Percentiles rank a stretch among this genome's conserved stretches.
Conservation (phyloP, 2,113 vertebrate genomes). For the Barbus barbus region DNA sequence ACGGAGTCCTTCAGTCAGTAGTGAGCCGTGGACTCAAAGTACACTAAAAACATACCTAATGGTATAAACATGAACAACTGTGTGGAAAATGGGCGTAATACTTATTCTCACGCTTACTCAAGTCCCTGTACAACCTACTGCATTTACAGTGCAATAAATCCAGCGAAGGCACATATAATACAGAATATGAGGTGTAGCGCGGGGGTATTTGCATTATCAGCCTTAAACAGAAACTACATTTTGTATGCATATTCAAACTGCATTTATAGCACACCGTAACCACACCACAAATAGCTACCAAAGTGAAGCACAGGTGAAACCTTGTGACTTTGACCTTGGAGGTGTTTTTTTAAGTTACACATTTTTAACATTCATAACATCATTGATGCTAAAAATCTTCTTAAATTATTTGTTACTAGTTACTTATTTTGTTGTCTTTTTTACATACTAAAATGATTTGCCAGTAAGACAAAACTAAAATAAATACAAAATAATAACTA, state of each 20-base stretch:
- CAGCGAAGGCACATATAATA: not conserved
- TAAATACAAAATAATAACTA: not conserved
- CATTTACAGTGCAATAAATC: conserved; percentile 57
- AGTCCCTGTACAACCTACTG: conserved; percentile 59
- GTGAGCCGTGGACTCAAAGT: not conserved
- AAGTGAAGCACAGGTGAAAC: not conserved
- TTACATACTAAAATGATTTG: not conserved
- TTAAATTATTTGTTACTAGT: not conserved
- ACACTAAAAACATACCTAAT: conserved; percentile 8
- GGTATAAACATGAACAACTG: conserved; percentile 38
- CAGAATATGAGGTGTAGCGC: not conserved
- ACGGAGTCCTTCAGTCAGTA: not conserved
- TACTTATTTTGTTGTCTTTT: not conserved
- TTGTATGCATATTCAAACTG: not conserved
- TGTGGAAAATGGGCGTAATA: conserved; percentile 42
- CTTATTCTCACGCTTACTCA: conserved; percentile 70
- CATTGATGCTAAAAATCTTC: too few species aligned
- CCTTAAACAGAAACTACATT: not conserved
- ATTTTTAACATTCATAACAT: too few species aligned
- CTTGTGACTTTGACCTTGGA: not conserved
- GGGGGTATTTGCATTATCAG: not conserved
- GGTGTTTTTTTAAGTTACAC: too few species aligned
- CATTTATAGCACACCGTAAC: not conserved
- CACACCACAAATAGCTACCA: not conserved
- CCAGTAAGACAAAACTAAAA: not conserved